Conservation (phyloP, 35 echinoderm and acorn worm species). For the Strongylocentrotus purpuratus region DNA sequence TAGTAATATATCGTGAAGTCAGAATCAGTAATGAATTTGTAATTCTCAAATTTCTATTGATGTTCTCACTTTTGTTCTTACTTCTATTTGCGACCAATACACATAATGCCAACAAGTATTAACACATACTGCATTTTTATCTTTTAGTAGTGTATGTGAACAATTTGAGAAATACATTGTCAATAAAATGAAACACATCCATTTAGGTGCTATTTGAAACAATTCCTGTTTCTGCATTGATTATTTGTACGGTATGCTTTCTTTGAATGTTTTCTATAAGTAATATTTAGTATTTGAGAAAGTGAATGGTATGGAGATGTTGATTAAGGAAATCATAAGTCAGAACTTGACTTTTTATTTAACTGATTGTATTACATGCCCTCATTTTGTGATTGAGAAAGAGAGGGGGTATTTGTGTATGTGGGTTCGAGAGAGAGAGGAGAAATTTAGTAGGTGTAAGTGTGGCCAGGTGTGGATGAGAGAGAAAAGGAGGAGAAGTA, state of each 20-base stretch:
- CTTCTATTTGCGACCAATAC: background rate
- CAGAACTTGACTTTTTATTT: too few species aligned
- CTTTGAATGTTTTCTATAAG: background rate
- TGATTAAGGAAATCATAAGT: too few species aligned
- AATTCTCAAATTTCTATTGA: background rate
- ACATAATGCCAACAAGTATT: background rate
- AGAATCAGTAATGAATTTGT: background rate
- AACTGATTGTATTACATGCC: too few species aligned
- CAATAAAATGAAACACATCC: background rate
- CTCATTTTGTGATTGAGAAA: too few species aligned
- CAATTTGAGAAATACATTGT: background rate
- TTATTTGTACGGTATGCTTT: background rate
- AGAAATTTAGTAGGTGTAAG: too few species aligned
- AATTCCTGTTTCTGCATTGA: background rate
- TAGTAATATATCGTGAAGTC: background rate
- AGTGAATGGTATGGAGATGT: too few species aligned
- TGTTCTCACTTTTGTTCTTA: background rate
- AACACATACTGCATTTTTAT: background rate
- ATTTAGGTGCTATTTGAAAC: conserved; percentile 11
- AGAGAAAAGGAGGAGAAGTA: too few species aligned
- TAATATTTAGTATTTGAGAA: too few species aligned
- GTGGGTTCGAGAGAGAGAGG: too few species aligned
- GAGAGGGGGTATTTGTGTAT: too few species aligned
- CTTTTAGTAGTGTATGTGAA: background rate
- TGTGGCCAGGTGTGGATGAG: too few species aligned